These are phyloP conservation scores for Ferrisia virgata DNA, from an alignment of 2,888 invertebrate genomes.

Conservation along the genomic window DNA sequence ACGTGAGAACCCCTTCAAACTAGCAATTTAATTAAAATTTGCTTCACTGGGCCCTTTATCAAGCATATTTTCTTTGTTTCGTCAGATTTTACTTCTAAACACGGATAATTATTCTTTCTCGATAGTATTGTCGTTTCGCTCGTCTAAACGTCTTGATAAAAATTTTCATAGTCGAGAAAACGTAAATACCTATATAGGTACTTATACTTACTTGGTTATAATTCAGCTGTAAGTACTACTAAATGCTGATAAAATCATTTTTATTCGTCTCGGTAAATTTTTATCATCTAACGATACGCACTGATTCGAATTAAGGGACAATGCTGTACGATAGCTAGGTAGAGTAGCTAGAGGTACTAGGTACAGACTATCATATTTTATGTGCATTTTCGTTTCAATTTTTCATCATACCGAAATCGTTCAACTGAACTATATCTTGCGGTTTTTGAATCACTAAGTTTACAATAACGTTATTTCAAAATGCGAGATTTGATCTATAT, in stretches of 20 bases:
- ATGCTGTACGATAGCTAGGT: not conserved
- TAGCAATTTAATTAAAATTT: conserved; percentile 32
- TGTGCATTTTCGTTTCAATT: not conserved
- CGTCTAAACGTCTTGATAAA: not conserved
- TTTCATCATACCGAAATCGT: not conserved
- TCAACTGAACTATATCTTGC: not conserved
- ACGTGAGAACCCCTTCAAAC: conserved; percentile 20
- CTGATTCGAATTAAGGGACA: not conserved
- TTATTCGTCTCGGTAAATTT: not conserved
- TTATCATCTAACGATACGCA: not conserved
- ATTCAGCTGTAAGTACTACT: no score
- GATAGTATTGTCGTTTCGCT: not conserved
- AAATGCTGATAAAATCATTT: not conserved
- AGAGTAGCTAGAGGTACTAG: no score
- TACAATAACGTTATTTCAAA: not conserved
- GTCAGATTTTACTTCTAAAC: not conserved
- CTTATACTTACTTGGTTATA: no score
- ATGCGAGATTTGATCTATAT: no score
- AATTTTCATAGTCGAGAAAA: not conserved
- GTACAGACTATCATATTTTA: not conserved
- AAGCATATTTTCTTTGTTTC: conserved; percentile 25
- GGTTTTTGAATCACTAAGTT: not conserved
- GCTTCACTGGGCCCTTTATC: conserved; percentile 24
- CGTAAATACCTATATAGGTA: not conserved
- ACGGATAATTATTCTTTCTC: not conserved